Base-by-base conservation (phyloP, 1,140 invertebrate species). In the Aleiodes sp. region DNA sequence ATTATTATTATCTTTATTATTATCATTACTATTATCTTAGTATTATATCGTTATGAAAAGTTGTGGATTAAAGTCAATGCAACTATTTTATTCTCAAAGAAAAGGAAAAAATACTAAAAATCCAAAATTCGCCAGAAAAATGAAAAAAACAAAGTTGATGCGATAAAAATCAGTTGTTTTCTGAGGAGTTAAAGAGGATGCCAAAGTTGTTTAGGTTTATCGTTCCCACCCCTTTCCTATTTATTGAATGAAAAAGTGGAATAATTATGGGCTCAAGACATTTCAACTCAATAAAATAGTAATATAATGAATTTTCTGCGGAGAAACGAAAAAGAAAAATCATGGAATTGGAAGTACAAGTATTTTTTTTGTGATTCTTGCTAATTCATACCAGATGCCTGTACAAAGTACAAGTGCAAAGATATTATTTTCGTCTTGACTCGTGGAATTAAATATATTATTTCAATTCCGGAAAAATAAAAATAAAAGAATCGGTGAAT, bases 141-240 rank as follows among this genome's bases (percentile, higher is more conserved):
- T 59, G 10, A 10, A 35, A 7, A 26, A 59, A 28, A 19, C 12
- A 16, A 46, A 84, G 77, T 81, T 72, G 75, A 76, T 73, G 65
- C 76, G 37, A 52, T 52, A 46, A 63, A 67, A 57, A 52, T 41
- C 52, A 61, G 46, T 71, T 73, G 71, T 80, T 76, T 81, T 82
- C 80, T 82, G 78, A 78, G 74, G 71, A 73, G 65, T 75, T 84
- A 82, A 80, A 80, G 80, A 78, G 82, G 77, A 86, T 85, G 82
- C 84, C 84, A 86, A 86, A 85, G 84, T 85, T 85, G 82, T 86
- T 78, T 85, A 86, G 82, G 82, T 85, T 86, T 84, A 86, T 78
- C 76, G 78, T 75, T 74, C 69, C 65, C 7, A 4, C 7, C 9
- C 16, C 9, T 59, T 26, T 14, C 28, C n/a, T 59, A 59, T 29